A percentile compares a stretch with the other conserved stretches of the same genome.
phyloP scores from a whole-genome alignment of 2,888 invertebrate species.

The Sminthurides aquaticus region DNA sequence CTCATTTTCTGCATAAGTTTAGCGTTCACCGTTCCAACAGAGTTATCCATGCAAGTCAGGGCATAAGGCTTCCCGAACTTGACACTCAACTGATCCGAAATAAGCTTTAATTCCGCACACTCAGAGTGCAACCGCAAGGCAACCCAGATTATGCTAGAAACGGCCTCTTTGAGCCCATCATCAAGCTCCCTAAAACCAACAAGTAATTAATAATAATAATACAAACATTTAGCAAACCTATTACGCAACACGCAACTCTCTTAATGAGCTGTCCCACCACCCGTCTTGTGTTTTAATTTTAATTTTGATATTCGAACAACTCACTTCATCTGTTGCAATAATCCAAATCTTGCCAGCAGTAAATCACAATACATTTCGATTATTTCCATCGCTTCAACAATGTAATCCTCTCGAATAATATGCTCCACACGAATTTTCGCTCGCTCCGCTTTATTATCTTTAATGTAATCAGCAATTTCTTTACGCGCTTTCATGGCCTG shows the following conservation, averaged over 20 bases:
- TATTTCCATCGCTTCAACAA: conserved; percentile 98
- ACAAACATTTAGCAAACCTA: not conserved
- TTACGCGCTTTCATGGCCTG: conserved; percentile 88
- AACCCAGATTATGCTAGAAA: conserved; percentile 94
- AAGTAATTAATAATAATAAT: no score
- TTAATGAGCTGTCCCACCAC: no score
- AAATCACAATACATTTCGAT: conserved; percentile 99
- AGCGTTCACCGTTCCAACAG: conserved; percentile 71
- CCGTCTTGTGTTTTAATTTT: no score
- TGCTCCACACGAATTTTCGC: conserved; percentile 97
- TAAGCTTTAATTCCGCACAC: conserved; percentile 65
- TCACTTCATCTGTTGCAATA: conserved; percentile 93
- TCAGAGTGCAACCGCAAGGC: conserved; percentile 85
- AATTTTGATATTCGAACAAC: no score
- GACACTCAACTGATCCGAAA: conserved; percentile 76
- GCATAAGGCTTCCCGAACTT: conserved; percentile 94
- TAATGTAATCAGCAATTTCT: conserved; percentile 95
- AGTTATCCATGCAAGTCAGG: conserved; percentile 71
- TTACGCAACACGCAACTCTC: not conserved
- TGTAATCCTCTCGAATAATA: conserved; percentile 96
- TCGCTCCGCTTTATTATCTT: conserved; percentile 72
- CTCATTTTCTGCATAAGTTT: conserved; percentile 89
- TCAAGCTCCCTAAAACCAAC: conserved; percentile 59
- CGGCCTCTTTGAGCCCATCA: conserved; percentile 89
- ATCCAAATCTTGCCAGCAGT: conserved; percentile 86